Percentiles rank a stretch among this genome's conserved stretches.
Conservation (phyloP, 2,797 vertebrate species). For the Danio jaintianensis region DNA sequence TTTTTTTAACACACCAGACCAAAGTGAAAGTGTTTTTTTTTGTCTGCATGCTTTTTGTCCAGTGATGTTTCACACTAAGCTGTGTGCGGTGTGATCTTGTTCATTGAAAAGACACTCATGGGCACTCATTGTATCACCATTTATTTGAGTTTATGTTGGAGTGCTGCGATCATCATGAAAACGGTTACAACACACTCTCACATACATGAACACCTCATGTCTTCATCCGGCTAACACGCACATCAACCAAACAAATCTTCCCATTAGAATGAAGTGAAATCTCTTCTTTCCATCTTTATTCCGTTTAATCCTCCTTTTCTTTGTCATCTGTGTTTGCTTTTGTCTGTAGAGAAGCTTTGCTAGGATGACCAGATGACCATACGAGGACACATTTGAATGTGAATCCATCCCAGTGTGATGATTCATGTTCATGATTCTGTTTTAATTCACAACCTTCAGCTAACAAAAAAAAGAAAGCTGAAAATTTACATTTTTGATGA, state of each 20-base stretch:
- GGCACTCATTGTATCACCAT: slow-evolving; percentile 32
- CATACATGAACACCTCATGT: slow-evolving; percentile 5
- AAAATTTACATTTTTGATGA: neutral
- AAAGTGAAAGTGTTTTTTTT: neutral
- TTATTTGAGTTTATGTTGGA: slow-evolving; percentile 27
- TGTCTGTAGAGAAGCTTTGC: neutral
- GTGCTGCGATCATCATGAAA: slow-evolving; percentile 4
- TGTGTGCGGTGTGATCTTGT: neutral
- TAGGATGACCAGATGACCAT: neutral
- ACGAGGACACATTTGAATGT: neutral
- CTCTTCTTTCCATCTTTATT: neutral
- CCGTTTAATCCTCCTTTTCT: neutral
- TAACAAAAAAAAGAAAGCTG: neutral
- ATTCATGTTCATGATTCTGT: neutral
- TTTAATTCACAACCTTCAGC: neutral
- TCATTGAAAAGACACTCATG: slow-evolving; percentile 20
- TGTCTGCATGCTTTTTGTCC: slow-evolving; percentile 27
- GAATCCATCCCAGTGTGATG: neutral
- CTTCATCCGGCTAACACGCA: slow-evolving; percentile 5
- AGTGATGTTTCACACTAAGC: neutral
- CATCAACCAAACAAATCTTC: neutral
- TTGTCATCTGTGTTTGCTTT: neutral
- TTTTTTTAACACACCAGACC: slow-evolving; percentile 41
- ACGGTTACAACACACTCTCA: neutral
- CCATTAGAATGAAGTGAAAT: neutral